phyloP scores from a whole-genome alignment of 2,797 vertebrate species.

The Eulemur mongoz region DNA sequence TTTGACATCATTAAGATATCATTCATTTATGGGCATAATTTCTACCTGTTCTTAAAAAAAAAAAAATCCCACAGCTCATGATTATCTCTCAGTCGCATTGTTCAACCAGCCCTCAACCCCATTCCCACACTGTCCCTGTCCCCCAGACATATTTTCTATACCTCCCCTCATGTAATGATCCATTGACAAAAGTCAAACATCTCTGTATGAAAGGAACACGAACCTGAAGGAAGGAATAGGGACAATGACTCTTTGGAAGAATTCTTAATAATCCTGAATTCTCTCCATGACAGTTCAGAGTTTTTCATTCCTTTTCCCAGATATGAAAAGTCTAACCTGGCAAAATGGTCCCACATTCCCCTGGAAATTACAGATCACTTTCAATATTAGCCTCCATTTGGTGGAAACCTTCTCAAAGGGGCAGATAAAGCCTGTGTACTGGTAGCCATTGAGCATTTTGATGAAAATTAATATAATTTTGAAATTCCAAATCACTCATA shows the following conservation, averaged over 20 bases:
- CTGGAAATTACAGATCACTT: conserved; percentile 5
- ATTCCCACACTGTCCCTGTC: not conserved
- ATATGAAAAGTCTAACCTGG: not conserved
- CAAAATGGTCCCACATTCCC: not conserved
- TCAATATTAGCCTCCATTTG: conserved; percentile 16
- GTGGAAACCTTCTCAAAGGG: conserved; percentile 29
- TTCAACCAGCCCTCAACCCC: not conserved
- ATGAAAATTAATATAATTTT: conserved; percentile 72
- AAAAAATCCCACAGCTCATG: not conserved
- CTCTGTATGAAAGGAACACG: not conserved
- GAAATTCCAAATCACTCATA: conserved; percentile 72
- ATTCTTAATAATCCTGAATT: not conserved
- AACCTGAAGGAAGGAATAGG: not conserved
- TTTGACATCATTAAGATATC: not conserved
- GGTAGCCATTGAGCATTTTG: conserved; percentile 49
- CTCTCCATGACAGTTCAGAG: not conserved
- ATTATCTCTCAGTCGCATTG: not conserved
- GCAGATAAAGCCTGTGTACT: not conserved
- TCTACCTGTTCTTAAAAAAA: not conserved
- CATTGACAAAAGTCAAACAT: not conserved
- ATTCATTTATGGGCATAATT: not conserved
- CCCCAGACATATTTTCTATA: not conserved
- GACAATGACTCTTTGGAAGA: not conserved
- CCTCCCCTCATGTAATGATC: not conserved
- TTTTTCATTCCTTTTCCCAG: not conserved